These are phyloP conservation scores for Acromyrmex heyeri DNA, from an alignment of 1,140 invertebrate genomes.

Conservation along the genomic window DNA sequence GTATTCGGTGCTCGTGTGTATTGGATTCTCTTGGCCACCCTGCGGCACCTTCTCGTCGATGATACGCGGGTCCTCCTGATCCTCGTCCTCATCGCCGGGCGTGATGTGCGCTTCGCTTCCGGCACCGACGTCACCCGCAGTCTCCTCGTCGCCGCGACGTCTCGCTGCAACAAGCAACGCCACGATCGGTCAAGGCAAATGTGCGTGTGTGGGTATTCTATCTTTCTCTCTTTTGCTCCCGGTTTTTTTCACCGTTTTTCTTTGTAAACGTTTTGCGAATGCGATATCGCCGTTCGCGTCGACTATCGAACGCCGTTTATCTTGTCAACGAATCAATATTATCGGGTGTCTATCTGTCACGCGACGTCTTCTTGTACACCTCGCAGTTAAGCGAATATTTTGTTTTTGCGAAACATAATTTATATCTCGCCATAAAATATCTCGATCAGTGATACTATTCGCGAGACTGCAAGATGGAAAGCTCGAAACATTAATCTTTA, in stretches of 20 bases:
- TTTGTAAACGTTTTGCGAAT: background rate
- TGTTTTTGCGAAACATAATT: background rate
- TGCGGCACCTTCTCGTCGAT: constrained; percentile 85
- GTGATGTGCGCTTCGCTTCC: constrained; percentile 86
- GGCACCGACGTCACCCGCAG: constrained; percentile 83
- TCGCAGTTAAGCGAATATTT: background rate
- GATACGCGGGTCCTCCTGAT: constrained; percentile 84
- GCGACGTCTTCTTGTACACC: background rate
- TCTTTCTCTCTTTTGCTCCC: constrained; percentile 51
- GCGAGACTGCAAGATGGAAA: background rate
- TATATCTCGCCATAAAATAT: constrained; percentile 1
- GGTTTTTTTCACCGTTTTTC: background rate
- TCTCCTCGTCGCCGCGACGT: constrained; percentile 86
- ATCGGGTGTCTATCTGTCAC: background rate
- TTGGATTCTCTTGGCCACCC: constrained; percentile 85
- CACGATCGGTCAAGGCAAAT: constrained; percentile 87
- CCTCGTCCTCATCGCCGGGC: constrained; percentile 84
- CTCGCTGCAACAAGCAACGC: constrained; percentile 87
- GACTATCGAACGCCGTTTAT: constrained; percentile 35
- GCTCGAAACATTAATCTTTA: background rate
- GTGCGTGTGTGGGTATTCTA: constrained; percentile 69
- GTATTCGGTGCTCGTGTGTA: constrained; percentile 85
- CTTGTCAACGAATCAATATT: constrained; percentile 34
- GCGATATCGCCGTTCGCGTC: constrained; percentile 25
- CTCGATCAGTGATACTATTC: background rate